Percentiles rank a stretch among this genome's conserved stretches.
Conservation (phyloP, 2,797 vertebrate species). For the Gila robusta region DNA sequence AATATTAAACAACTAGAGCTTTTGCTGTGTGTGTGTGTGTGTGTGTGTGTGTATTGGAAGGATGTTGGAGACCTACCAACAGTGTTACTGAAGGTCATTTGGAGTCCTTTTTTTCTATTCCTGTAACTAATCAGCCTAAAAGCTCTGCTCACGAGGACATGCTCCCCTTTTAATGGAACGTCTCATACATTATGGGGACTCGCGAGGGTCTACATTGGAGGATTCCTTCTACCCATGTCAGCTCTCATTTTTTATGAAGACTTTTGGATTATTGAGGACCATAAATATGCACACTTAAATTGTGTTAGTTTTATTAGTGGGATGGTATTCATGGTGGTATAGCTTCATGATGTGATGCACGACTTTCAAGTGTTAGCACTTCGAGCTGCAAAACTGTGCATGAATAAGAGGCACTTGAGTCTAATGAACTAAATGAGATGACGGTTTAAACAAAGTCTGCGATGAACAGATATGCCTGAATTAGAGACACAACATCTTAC, state of each 20-base stretch:
- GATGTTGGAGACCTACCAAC: conserved; percentile 64
- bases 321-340: conserved; percentile 65
- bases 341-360: conserved; percentile 62
- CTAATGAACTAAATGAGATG: conserved; percentile 46
- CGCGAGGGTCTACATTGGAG: conserved; percentile 68
- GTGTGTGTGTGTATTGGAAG: conserved; percentile 25
- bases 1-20: conserved; percentile 73
- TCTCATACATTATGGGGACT: conserved; percentile 83
- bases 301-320: conserved; percentile 75
- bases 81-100: conserved; percentile 81
- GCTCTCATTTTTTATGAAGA: conserved; percentile 87
- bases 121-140: conserved; percentile 90
- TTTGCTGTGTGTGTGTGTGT: conserved; percentile 56
- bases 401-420: conserved; percentile 42
- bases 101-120: conserved; percentile 75
- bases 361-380: conserved; percentile 30
- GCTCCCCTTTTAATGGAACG: conserved; percentile 84
- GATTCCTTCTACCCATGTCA: conserved; percentile 85
- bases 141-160: conserved; percentile 83
- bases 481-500: neutral
- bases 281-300: conserved; percentile 83
- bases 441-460: conserved; percentile 25
- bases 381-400: conserved; percentile 35
- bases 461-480: conserved; percentile 7
- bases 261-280: conserved; percentile 84